These are phyloP conservation scores for Mustela erminea DNA, from an alignment of 2,797 vertebrate species.

Conservation along the genomic window DNA sequence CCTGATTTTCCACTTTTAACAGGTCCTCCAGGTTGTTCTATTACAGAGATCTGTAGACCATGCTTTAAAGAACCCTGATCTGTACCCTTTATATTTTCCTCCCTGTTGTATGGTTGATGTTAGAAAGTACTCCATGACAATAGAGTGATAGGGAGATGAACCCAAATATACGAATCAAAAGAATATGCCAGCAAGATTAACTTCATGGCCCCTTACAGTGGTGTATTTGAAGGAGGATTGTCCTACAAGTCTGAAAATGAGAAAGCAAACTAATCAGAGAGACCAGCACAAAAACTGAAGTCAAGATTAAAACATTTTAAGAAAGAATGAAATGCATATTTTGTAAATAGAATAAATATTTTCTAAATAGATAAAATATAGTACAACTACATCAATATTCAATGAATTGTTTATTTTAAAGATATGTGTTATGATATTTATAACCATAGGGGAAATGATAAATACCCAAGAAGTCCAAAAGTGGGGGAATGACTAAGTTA, in stretches of 20 bases:
- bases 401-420: conserved; percentile 25
- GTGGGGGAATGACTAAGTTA: neutral
- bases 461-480: neutral
- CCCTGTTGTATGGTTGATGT: neutral
- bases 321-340: neutral
- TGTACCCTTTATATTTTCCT: neutral
- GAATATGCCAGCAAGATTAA: neutral
- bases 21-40: neutral
- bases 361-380: neutral
- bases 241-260: neutral
- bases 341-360: neutral
- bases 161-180: neutral
- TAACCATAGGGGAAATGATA: neutral
- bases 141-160: neutral
- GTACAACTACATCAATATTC: neutral
- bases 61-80: neutral
- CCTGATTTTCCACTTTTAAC: neutral
- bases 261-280: neutral
- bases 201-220: neutral
- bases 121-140: neutral
- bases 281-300: neutral
- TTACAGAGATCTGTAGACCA: neutral
- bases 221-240: neutral
- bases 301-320: neutral
- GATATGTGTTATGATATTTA: neutral